These are phyloP conservation scores for Bombus pyrosoma DNA, from an alignment of 1,140 invertebrate genomes.

Conservation along the genomic window DNA sequence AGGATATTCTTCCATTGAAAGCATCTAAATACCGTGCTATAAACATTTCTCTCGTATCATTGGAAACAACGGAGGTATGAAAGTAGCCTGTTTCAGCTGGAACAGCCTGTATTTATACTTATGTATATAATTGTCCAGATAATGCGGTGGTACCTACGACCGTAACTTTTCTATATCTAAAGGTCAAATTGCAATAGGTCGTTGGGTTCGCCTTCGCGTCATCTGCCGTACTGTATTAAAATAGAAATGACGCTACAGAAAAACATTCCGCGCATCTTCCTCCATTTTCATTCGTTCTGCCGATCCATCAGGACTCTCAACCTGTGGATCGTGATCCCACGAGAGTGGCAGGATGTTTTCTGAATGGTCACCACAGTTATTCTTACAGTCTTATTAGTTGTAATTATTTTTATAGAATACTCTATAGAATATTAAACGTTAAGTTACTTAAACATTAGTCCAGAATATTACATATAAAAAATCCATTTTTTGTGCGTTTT, in stretches of 20 bases:
- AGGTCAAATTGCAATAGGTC: background rate
- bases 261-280: background rate
- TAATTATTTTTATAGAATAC: background rate
- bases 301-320: background rate
- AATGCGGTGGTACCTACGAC: background rate
- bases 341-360: background rate
- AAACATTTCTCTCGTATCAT: background rate
- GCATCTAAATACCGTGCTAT: too few species aligned
- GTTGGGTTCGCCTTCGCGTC: background rate
- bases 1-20: too few species aligned
- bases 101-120: background rate
- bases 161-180: background rate
- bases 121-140: background rate
- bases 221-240: background rate
- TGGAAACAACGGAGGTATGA: background rate
- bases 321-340: background rate
- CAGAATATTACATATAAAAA: background rate
- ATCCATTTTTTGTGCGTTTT: background rate
- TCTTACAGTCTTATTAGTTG: background rate
- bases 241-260: background rate
- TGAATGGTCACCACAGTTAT: background rate
- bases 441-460: background rate
- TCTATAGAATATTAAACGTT: background rate
- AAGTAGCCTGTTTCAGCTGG: too few species aligned
- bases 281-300: too few species aligned